A percentile compares a stretch with the other conserved stretches of the same genome.
Evolutionary conservation across 2,797 vertebrate genomes (phyloP).

Genomic region (Meda fulgida): DNA sequence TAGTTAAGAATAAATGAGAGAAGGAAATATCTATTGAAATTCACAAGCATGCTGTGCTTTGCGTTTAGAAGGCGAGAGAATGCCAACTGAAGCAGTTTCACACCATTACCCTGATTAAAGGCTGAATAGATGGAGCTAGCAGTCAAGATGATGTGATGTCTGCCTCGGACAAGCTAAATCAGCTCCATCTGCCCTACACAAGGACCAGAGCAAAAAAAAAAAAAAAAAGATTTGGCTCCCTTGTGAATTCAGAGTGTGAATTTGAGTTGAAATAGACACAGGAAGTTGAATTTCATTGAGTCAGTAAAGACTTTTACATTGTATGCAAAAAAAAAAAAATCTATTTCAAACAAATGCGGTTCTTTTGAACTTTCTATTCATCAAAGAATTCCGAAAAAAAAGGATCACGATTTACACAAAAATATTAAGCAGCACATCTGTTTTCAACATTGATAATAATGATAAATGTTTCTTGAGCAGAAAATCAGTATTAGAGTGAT

Average conservation of each 20-base stretch:
- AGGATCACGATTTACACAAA: no score
- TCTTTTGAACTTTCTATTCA: no score
- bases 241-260: neutral
- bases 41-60: constrained; percentile 11
- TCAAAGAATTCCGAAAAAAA: no score
- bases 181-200: neutral
- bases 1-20: neutral
- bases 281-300: neutral
- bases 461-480: no score
- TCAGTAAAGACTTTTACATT: neutral
- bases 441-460: no score
- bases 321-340: neutral
- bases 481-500: no score
- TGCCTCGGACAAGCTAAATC: neutral
- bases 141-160: constrained; percentile 17
- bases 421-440: no score
- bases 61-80: constrained; percentile 15
- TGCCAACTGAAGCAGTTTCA: constrained; percentile 34
- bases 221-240: neutral
- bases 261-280: neutral
- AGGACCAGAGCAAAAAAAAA: neutral
- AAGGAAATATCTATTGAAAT: constrained; percentile 16
- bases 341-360: neutral
- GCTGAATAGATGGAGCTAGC: neutral
- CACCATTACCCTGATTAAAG: constrained; percentile 47